Evolutionary conservation across 2,113 vertebrate species (phyloP).

Genomic region (Ciconia boyciana): DNA sequence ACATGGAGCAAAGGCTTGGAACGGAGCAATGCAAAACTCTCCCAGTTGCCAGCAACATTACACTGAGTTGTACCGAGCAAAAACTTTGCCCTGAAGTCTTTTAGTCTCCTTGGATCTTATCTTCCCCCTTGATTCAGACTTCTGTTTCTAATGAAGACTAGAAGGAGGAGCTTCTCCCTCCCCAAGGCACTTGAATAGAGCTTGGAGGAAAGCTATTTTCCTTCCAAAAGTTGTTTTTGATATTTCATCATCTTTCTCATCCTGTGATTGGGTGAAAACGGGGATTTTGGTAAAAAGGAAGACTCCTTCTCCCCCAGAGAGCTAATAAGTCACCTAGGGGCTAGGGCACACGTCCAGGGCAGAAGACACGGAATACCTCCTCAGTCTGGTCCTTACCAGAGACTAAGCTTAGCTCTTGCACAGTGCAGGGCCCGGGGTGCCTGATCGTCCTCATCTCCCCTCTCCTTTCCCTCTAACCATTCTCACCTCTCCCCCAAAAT

Average conservation of each 20-base stretch:
- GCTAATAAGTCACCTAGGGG: not conserved
- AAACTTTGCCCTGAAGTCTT: not conserved
- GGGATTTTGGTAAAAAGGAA: not conserved
- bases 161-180: not conserved
- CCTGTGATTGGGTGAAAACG: not conserved
- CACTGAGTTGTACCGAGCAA: not conserved
- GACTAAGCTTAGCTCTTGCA: not conserved
- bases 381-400: not conserved
- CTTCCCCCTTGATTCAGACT: not conserved
- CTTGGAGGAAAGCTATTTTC: not conserved
- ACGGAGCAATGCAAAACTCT: not conserved
- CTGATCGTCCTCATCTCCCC: not conserved
- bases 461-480: not conserved
- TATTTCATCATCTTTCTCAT: not conserved
- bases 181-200: not conserved
- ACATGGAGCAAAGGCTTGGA: not conserved
- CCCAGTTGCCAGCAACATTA: not conserved
- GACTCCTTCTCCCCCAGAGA: not conserved
- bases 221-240: not conserved
- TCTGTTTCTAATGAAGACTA: not conserved
- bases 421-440: no score
- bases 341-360: not conserved
- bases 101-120: not conserved
- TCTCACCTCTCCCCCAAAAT: not conserved
- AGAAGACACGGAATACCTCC: not conserved